These are phyloP conservation scores for Eucera pruinosa DNA, from an alignment of 2,888 invertebrate species.

Conservation along the genomic window DNA sequence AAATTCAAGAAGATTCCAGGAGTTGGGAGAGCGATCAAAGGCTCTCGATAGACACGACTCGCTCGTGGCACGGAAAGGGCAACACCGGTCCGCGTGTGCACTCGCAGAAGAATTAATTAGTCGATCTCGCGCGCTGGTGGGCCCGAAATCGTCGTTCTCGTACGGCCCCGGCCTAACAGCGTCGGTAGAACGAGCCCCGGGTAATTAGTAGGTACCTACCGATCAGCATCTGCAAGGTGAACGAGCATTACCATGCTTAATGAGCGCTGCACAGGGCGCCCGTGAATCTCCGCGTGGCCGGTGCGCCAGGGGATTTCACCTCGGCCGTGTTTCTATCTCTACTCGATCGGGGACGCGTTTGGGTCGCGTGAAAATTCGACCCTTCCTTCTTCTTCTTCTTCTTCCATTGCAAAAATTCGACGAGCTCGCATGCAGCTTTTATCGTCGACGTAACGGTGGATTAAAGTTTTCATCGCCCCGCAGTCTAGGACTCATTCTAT, in stretches of 20 bases:
- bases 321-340: constrained; percentile 62
- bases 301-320: constrained; percentile 58
- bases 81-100: constrained; percentile 28
- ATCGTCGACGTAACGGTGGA: no score
- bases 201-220: constrained; percentile 82
- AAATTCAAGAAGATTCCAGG: constrained; percentile 15
- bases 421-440: no score
- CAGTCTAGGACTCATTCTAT: no score
- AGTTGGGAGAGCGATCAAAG: constrained; percentile 9
- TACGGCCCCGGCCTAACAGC: constrained; percentile 52
- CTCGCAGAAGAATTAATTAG: constrained; percentile 79
- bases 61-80: constrained; percentile 26
- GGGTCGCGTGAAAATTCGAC: constrained; percentile 60
- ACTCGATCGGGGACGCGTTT: constrained; percentile 47
- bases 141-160: constrained; percentile 72
- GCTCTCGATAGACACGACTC: constrained; percentile 34
- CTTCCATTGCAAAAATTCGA: no score
- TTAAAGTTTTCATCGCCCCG: no score
- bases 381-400: constrained; percentile 39
- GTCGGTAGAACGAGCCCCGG: constrained; percentile 70
- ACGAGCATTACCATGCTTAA: constrained; percentile 77
- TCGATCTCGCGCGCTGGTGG: constrained; percentile 75
- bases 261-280: constrained; percentile 65
- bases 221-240: constrained; percentile 78
- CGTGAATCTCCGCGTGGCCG: constrained; percentile 50